These are phyloP conservation scores for Aradophagus sp. DNA, from an alignment of 1,140 invertebrate genomes.

Conservation along the genomic window DNA sequence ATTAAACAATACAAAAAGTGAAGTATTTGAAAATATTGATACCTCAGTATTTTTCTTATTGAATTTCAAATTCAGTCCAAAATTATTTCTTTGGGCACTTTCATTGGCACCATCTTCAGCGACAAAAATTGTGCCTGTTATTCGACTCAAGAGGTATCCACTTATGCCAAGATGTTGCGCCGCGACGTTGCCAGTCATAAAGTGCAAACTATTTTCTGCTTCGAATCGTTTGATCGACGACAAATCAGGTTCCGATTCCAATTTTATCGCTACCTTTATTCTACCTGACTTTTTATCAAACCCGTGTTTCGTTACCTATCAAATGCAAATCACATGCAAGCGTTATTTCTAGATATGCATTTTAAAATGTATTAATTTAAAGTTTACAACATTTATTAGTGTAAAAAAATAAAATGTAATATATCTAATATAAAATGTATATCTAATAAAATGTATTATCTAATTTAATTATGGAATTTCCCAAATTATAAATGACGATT, in stretches of 20 bases:
- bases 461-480: too few relatives aligned
- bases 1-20: constrained; percentile 37
- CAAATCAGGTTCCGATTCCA: constrained; percentile 74
- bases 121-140: constrained; percentile 89
- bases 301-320: constrained; percentile 69
- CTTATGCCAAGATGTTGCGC: constrained; percentile 80
- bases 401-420: too few relatives aligned
- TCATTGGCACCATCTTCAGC: constrained; percentile 70
- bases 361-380: too few relatives aligned
- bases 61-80: constrained; percentile 94
- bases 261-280: constrained; percentile 76
- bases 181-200: constrained; percentile 63
- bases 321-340: constrained; percentile 29
- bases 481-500: too few relatives aligned
- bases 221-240: constrained; percentile 54
- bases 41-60: constrained; percentile 85
- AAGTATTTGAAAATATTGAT: not conserved
- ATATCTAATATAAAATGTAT: too few relatives aligned
- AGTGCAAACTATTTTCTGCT: constrained; percentile 50
- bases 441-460: too few relatives aligned
- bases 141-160: constrained; percentile 82
- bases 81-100: constrained; percentile 75
- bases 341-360: too few relatives aligned
- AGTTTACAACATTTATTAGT: too few relatives aligned
- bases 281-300: constrained; percentile 72